Conservation (phyloP, 2,113 vertebrate genomes). For the Rhagologus leucostigma region DNA sequence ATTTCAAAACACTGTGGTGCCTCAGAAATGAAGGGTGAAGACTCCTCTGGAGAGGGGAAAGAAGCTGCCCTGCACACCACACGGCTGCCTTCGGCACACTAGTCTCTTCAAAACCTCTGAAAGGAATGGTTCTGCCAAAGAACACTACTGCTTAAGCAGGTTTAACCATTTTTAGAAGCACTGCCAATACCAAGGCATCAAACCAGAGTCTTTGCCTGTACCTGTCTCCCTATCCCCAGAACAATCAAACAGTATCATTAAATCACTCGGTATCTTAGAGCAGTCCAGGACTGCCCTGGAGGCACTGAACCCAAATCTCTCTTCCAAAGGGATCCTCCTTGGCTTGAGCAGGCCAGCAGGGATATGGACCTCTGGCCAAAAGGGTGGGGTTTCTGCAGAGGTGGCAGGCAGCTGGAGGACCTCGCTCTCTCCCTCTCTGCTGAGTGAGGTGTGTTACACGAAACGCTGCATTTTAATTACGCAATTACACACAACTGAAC, state of each 20-base stretch:
- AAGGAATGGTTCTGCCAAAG: neutral
- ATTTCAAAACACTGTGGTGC: neutral
- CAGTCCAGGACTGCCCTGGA: neutral
- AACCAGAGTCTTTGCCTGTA: conserved; percentile 18
- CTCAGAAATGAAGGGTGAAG: neutral
- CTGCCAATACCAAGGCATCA: neutral
- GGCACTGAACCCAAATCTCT: neutral
- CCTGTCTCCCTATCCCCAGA: neutral
- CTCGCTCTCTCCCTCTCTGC: neutral
- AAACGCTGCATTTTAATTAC: neutral
- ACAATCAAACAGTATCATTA: neutral
- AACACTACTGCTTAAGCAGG: neutral
- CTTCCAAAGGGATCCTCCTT: neutral
- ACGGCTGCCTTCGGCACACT: neutral
- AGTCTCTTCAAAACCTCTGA: neutral
- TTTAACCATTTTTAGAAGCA: conserved; percentile 17
- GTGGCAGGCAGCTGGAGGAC: neutral
- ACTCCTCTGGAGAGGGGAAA: neutral
- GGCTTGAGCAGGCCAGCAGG: neutral
- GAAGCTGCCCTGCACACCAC: neutral
- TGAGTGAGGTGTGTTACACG: neutral
- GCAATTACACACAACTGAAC: neutral
- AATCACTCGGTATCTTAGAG: neutral
- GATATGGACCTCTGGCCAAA: accelerated
- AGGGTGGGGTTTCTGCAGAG: neutral